These are phyloP conservation scores for Melanocharis versteri DNA, from an alignment of 2,113 vertebrate species.

Conservation along the genomic window DNA sequence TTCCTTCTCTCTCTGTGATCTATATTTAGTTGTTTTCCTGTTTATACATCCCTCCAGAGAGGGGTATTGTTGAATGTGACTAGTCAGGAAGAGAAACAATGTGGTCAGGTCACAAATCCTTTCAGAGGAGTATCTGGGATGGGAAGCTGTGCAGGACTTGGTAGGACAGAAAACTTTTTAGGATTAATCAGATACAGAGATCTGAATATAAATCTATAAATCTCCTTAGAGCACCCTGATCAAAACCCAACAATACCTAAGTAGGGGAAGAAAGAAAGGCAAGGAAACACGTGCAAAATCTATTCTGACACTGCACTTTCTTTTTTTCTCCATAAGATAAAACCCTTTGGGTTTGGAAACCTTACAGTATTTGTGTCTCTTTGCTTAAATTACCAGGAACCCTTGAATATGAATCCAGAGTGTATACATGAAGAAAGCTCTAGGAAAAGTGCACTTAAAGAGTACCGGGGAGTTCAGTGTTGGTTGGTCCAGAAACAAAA, in stretches of 20 bases:
- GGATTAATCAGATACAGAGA: neutral
- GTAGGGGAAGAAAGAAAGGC: neutral
- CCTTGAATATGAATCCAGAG: neutral
- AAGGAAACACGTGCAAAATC: neutral
- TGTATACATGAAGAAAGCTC: neutral
- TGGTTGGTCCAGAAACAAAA: neutral
- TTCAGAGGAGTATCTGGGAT: conserved; percentile 1
- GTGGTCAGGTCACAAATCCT: neutral
- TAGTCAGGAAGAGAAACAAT: conserved; percentile 52
- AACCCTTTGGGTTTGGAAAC: neutral
- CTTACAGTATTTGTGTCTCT: neutral
- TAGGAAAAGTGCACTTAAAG: neutral
- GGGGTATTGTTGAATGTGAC: conserved; percentile 35
- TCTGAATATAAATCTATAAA: neutral
- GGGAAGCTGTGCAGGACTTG: neutral
- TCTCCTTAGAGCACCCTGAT: neutral
- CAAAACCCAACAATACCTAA: neutral
- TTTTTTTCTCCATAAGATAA: neutral
- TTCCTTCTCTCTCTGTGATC: neutral
- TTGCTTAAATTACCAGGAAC: neutral
- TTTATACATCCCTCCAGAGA: conserved; percentile 21
- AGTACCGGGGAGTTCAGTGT: neutral
- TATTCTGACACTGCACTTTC: neutral
- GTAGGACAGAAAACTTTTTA: neutral
- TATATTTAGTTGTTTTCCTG: conserved; percentile 42